A percentile compares a stretch with the other conserved stretches of the same genome.
Evolutionary conservation across 2,888 invertebrate species (phyloP).

Genomic region (Lycophotia porphyrea): DNA sequence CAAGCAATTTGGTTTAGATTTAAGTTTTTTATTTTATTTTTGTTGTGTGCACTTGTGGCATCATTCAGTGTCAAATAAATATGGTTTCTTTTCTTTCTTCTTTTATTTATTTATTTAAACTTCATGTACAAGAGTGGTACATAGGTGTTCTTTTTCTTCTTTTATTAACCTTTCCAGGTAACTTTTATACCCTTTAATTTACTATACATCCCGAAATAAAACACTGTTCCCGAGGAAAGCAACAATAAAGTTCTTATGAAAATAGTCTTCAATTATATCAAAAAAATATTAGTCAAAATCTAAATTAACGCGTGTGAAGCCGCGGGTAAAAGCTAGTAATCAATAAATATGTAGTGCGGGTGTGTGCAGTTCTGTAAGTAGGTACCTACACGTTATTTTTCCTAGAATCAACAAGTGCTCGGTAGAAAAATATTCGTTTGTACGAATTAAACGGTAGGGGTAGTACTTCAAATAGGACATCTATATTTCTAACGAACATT

Average conservation of each 20-base stretch:
- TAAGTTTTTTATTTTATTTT: not conserved
- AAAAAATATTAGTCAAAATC: too few species aligned
- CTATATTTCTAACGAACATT: not conserved
- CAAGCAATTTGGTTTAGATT: not conserved
- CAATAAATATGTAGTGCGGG: too few species aligned
- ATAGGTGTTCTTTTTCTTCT: not conserved
- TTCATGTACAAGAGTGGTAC: too few species aligned
- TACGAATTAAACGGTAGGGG: not conserved
- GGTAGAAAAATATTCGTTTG: not conserved
- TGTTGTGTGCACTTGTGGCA: not conserved
- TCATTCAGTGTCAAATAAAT: not conserved
- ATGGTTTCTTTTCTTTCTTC: not conserved
- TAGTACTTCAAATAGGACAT: not conserved
- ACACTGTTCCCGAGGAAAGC: too few species aligned
- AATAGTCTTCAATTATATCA: too few species aligned
- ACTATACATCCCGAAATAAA: too few species aligned
- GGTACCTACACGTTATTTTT: not conserved
- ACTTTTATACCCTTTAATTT: not conserved
- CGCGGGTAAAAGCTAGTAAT: too few species aligned
- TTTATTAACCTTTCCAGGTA: not conserved
- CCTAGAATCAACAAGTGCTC: constrained; percentile 1
- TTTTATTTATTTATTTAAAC: too few species aligned
- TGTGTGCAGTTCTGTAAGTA: not conserved
- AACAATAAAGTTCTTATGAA: too few species aligned
- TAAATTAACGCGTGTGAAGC: too few species aligned